Conservation (phyloP, 2,888 invertebrate species). For the Andricus curvator region DNA sequence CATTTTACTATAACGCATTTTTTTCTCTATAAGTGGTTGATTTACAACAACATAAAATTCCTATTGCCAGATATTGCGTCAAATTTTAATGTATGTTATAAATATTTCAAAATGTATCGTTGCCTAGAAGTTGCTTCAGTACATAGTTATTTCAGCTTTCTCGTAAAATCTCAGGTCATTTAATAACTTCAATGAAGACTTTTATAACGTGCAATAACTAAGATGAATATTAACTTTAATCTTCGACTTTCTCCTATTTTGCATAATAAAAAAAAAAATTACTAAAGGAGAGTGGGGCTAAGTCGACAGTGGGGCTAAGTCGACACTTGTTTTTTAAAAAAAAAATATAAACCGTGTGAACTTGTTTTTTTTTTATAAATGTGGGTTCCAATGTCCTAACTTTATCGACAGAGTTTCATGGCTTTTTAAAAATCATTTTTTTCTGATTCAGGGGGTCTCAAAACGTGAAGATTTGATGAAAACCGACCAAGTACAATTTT, state of each 20-base stretch:
- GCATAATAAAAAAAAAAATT: not conserved
- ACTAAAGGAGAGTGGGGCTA: too few species aligned
- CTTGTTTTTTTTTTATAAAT: too few species aligned
- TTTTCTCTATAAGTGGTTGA: not conserved
- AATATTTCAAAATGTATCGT: slow-evolving; percentile 7
- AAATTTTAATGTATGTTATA: slow-evolving; percentile 32
- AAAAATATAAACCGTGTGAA: too few species aligned
- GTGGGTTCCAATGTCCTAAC: too few species aligned
- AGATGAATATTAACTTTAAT: not conserved
- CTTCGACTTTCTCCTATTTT: not conserved
- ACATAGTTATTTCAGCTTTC: slow-evolving; percentile 14
- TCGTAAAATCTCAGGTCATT: slow-evolving; percentile 23
- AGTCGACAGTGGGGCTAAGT: too few species aligned
- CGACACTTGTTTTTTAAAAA: too few species aligned
- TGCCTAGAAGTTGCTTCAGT: slow-evolving; percentile 15
- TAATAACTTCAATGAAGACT: not conserved
- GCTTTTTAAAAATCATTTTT: too few species aligned
- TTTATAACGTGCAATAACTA: not conserved
- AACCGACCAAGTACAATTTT: too few species aligned
- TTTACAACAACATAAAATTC: slow-evolving; percentile 27
- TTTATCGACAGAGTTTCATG: too few species aligned
- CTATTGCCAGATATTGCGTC: slow-evolving; percentile 16
- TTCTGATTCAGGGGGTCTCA: too few species aligned
- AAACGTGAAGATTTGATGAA: too few species aligned
- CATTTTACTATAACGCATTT: slow-evolving; percentile 15